Percentiles rank a stretch among this genome's conserved stretches.
These are phyloP conservation scores for Zhengitettix transpicula DNA, from an alignment of 2,888 invertebrate species.

Conservation along the genomic window DNA sequence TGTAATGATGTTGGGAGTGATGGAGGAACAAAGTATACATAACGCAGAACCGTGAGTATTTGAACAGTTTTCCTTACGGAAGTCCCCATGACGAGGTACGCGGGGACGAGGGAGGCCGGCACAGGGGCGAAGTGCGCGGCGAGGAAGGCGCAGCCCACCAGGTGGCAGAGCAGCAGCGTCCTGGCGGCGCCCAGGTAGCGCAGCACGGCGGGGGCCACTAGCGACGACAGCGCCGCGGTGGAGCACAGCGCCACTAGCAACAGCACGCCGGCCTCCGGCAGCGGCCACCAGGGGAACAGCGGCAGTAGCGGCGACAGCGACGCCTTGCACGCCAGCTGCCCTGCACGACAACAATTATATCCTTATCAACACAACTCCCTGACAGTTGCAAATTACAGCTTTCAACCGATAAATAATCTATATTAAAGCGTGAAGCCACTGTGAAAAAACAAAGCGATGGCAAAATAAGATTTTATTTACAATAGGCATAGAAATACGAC, in stretches of 20 bases:
- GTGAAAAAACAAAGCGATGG: too few relatives aligned
- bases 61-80: slow-evolving; percentile 12
- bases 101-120: slow-evolving; percentile 34
- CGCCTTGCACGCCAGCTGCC: slow-evolving; percentile 17
- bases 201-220: slow-evolving; percentile 33
- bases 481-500: too few relatives aligned
- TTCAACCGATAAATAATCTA: too few relatives aligned
- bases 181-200: slow-evolving; percentile 34
- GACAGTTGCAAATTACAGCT: too few relatives aligned
- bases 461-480: too few relatives aligned
- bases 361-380: too few relatives aligned
- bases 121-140: slow-evolving; percentile 40
- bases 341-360: background rate
- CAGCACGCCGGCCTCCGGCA: slow-evolving; percentile 33
- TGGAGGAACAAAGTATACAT: too few relatives aligned
- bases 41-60: too few relatives aligned
- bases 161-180: slow-evolving; percentile 31
- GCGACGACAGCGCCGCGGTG: slow-evolving; percentile 38
- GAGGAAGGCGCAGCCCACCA: slow-evolving; percentile 39
- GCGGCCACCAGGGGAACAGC: slow-evolving; percentile 16
- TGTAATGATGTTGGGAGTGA: too few relatives aligned
- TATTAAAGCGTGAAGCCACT: too few relatives aligned
- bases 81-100: slow-evolving; percentile 37
- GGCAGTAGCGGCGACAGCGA: slow-evolving; percentile 43
- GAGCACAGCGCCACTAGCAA: slow-evolving; percentile 43